Base-by-base conservation (phyloP, 2,888 invertebrate species). In the Alentia gelatinosa region DNA sequence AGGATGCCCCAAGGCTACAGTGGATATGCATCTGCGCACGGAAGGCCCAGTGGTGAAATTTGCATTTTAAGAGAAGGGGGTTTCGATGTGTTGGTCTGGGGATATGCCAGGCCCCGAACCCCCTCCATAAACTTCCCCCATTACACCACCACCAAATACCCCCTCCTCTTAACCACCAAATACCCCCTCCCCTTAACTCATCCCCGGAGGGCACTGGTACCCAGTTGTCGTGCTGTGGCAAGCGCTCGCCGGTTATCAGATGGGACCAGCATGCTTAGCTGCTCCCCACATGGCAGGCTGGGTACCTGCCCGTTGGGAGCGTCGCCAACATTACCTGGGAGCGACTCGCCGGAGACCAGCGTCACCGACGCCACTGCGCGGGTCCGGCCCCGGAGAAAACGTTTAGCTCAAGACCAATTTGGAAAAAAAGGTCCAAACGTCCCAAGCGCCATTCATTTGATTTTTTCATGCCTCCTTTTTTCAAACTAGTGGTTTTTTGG, bases 11-110 rank as follows among this genome's bases (percentile, higher is more conserved):
- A n/a, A 39, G 79, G 79, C 37, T 79, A 79, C 39, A 35, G 19
- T 79, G 79, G 79, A 79, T 79, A 79, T 79, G 19, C 79, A 79
- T 35, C 79, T 79, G 39, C 19, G 39, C 79, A 79, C 79, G 79
- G n/a, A 79, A 39, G 12, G 79, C 39, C 1, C 26, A 1, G 79
- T 79, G 30, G 30, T 26, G 74, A 74, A 35, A 79, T 79, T 79
- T 79, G 39, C 79, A 79, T 79, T 79, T 79, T 79, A 79, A 12
- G 79, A 79, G 79, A 39, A 19, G 79, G 19, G 37, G 79, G 79
- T 79, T 37, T 37, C 37, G 39, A 5, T 26, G 26, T 26, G 74
- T 30, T 26, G n/a, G 74, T 33, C 74, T 74, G 33, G 74, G 74
- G 33, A 33, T 33, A 12, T 33, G 74, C 30, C 33, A 74, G 19